phyloP scores from a whole-genome alignment of 2,113 vertebrate genomes.

The Catagonus wagneri region DNA sequence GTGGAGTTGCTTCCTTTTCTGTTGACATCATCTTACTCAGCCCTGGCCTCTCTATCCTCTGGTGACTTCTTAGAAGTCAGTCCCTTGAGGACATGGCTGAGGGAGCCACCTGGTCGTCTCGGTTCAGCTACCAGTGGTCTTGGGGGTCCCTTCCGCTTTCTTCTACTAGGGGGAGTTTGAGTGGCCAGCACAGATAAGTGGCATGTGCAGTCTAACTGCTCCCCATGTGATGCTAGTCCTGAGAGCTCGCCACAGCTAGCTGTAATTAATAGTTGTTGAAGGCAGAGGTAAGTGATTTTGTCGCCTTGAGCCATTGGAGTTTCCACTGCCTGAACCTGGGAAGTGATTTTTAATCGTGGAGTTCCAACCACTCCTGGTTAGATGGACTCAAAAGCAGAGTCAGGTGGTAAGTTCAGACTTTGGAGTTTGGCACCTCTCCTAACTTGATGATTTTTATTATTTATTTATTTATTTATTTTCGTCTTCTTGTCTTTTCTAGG shows the following conservation, averaged over 20 bases:
- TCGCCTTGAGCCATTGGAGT: background rate
- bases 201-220: background rate
- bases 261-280: background rate
- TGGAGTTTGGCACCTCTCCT: background rate
- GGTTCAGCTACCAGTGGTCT: background rate
- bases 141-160: background rate
- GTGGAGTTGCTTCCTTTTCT: background rate
- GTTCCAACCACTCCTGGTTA: background rate
- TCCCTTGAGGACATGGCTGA: background rate
- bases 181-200: background rate
- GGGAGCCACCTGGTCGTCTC: background rate
- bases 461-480: too few species aligned
- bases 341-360: background rate
- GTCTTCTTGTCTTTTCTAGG: too few species aligned
- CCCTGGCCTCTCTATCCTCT: background rate
- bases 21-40: background rate
- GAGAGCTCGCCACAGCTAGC: background rate
- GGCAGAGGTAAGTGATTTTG: background rate
- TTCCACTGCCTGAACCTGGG: background rate
- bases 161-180: background rate
- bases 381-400: background rate
- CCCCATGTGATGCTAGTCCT: background rate
- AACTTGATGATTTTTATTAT: background rate
- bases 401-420: background rate
- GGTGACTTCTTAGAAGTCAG: background rate